Percentiles rank a stretch among this genome's conserved stretches.
Evolutionary conservation across 1,140 invertebrate species (phyloP).

Genomic region (Procambarus clarkii): DNA sequence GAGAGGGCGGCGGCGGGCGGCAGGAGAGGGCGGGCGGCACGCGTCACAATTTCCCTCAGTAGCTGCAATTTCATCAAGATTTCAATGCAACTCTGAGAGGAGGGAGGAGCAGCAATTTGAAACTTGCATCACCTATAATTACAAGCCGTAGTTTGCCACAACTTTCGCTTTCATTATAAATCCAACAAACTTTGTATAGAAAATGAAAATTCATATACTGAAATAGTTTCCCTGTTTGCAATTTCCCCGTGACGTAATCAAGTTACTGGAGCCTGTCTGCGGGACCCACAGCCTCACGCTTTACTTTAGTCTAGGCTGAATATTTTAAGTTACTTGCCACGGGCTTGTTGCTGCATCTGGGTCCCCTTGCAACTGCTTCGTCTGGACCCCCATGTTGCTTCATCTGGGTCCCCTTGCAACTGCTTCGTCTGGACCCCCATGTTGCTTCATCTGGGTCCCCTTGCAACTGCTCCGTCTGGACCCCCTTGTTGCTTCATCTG

Average conservation of each 20-base stretch:
- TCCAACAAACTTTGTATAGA: conserved; percentile 53
- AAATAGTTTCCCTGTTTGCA: conserved; percentile 47
- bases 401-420: too few relatives aligned
- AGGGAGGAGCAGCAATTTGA: conserved; percentile 44
- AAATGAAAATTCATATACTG: conserved; percentile 58
- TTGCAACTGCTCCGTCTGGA: too few relatives aligned
- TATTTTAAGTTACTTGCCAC: too few relatives aligned
- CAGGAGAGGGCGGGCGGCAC: not conserved
- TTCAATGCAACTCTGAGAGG: conserved; percentile 53
- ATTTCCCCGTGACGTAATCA: conserved; percentile 43
- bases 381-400: too few relatives aligned
- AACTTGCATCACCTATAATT: conserved; percentile 60
- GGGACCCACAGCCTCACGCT: not conserved
- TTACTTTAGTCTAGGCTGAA: not conserved
- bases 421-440: too few relatives aligned
- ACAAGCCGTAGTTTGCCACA: conserved; percentile 50
- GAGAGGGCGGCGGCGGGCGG: not conserved
- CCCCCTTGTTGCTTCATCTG: too few relatives aligned
- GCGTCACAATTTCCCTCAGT: conserved; percentile 5
- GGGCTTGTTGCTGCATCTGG: too few relatives aligned
- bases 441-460: too few relatives aligned
- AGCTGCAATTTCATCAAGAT: conserved; percentile 54
- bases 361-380: too few relatives aligned
- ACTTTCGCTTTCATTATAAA: conserved; percentile 64
- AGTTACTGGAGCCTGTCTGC: conserved; percentile 2